phyloP scores from a whole-genome alignment of 2,113 vertebrate species.

The Megaptera novaeangliae region DNA sequence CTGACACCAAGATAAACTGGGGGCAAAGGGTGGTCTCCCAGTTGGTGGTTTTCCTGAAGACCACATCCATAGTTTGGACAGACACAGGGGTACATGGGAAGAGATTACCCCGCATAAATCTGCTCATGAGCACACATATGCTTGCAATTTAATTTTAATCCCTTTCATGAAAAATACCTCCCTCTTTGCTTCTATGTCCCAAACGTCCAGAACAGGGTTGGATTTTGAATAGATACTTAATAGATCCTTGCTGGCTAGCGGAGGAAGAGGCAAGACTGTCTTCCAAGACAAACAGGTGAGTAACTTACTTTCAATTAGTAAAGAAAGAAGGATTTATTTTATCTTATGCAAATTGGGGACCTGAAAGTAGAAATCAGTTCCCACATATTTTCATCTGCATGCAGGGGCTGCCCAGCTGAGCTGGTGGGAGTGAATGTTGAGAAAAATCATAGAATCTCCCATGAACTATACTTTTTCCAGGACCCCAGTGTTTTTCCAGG shows the following conservation, averaged over 20 bases:
- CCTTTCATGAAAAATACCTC: neutral
- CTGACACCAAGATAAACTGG: rapidly evolving
- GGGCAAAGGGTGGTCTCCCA: too few relatives aligned
- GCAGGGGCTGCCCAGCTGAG: too few relatives aligned
- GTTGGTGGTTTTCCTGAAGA: neutral
- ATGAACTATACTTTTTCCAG: rapidly evolving
- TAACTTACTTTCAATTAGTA: neutral
- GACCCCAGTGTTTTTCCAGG: neutral
- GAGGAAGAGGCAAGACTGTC: neutral
- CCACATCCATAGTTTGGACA: neutral
- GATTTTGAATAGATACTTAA: neutral
- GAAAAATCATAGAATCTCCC: neutral
- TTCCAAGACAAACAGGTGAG: neutral
- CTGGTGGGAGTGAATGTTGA: rapidly evolving
- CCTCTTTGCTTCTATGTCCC: neutral
- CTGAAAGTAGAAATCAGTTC: neutral
- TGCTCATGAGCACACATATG: rapidly evolving
- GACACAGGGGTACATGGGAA: rapidly evolving
- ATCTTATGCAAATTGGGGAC: neutral
- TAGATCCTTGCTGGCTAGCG: neutral
- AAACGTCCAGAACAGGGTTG: rapidly evolving
- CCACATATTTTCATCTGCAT: neutral
- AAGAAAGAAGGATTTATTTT: neutral
- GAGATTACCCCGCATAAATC: neutral
- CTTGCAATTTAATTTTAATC: neutral